Conservation (phyloP, 2,797 vertebrate species). For the Anguilla anguilla region DNA sequence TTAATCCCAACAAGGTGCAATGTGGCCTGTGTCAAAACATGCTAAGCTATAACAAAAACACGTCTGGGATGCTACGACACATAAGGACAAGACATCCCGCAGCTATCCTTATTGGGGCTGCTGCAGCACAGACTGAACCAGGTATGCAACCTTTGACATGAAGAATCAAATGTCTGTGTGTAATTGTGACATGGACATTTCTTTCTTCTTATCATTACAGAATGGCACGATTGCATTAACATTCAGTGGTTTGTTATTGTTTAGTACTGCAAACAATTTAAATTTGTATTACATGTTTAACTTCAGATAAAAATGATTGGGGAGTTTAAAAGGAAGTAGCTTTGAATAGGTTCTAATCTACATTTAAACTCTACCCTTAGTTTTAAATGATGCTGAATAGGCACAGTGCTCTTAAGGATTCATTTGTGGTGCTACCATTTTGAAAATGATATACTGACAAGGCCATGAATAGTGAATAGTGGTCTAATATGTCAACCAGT, state of each 20-base stretch:
- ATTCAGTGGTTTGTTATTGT: not conserved
- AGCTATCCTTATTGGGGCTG: not conserved
- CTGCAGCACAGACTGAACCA: not conserved
- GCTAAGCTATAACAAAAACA: constrained; percentile 18
- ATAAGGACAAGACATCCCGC: constrained; percentile 2
- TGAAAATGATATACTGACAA: not conserved
- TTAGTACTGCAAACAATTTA: no score
- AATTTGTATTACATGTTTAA: no score
- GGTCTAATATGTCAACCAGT: not conserved
- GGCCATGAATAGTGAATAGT: not conserved
- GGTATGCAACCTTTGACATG: not conserved
- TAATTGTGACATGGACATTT: not conserved
- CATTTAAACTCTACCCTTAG: no score
- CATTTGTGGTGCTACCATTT: no score
- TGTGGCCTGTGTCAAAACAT: not conserved
- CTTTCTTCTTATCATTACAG: not conserved
- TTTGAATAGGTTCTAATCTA: no score
- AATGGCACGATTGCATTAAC: not conserved
- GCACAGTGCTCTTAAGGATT: no score
- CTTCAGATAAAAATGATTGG: no score
- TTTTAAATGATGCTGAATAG: no score
- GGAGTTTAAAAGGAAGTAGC: no score
- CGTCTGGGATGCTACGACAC: not conserved
- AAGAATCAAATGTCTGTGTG: not conserved
- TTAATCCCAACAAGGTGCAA: constrained; percentile 8